phyloP scores from a whole-genome alignment of 2,888 invertebrate species.

The Zygaena filipendulae region DNA sequence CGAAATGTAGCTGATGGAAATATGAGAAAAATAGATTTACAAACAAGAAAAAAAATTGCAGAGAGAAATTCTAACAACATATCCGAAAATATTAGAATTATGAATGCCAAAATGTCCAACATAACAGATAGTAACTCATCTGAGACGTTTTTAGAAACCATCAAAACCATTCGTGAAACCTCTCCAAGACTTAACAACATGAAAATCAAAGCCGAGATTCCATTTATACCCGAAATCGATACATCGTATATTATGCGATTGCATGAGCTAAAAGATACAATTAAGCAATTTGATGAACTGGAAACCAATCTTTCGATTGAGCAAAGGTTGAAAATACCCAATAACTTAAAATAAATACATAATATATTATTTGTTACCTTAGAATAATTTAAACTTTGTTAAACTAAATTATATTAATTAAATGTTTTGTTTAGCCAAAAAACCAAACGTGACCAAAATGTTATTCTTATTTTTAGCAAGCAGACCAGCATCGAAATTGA shows the following conservation, averaged over 20 bases:
- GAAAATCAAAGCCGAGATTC: conserved; percentile 40
- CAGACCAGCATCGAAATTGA: conserved; percentile 98
- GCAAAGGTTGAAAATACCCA: no score
- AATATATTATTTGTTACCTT: no score
- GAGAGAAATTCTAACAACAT: conserved; percentile 28
- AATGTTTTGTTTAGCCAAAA: no score
- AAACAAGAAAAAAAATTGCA: conserved; percentile 25
- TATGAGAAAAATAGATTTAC: conserved; percentile 34
- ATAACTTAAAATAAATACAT: no score
- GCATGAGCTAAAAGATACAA: conserved; percentile 68
- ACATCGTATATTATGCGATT: conserved; percentile 70
- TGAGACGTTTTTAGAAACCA: conserved; percentile 17
- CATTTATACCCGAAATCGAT: conserved; percentile 58
- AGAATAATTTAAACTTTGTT: no score
- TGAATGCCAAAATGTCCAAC: conserved; percentile 26
- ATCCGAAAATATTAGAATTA: conserved; percentile 26
- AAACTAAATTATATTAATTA: no score
- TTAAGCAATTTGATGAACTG: conserved; percentile 72
- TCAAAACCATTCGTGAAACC: conserved; percentile 31
- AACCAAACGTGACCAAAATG: no score
- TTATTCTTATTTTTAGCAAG: conserved; percentile 73
- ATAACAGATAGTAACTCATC: conserved; percentile 18
- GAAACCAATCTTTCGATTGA: conserved; percentile 70
- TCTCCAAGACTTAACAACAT: conserved; percentile 46
- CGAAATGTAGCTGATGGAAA: conserved; percentile 59